Percentiles rank a stretch among this genome's conserved stretches.
These are phyloP conservation scores for human (Homo sapiens) DNA, from an alignment of 2,113 vertebrate genomes.

Conservation along the genomic window DNA sequence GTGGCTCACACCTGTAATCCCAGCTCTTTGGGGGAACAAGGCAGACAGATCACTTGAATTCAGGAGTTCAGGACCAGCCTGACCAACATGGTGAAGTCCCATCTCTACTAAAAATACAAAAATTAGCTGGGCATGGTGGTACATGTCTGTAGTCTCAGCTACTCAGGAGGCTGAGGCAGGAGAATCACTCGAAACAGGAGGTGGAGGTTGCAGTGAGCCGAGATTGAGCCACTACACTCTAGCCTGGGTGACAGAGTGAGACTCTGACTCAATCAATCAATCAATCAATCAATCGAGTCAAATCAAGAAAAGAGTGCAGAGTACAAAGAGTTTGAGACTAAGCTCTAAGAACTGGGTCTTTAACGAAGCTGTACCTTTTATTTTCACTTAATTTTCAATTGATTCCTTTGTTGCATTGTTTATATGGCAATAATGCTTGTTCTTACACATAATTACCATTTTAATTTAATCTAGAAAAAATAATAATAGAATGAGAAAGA, in stretches of 20 bases:
- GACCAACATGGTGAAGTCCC: neutral
- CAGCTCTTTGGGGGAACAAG: no score
- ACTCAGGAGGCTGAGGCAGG: neutral
- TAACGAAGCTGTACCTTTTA: neutral
- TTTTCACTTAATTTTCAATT: neutral
- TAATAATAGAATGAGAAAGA: neutral
- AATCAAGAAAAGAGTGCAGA: neutral
- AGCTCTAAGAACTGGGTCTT: neutral
- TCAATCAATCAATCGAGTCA: neutral
- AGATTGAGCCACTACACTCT: neutral
- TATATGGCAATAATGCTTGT: neutral
- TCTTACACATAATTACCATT: neutral
- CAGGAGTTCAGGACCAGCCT: no score
- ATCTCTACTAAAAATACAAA: neutral
- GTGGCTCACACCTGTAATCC: no score
- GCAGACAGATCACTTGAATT: no score
- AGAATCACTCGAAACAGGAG: neutral
- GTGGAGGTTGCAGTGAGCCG: no score
- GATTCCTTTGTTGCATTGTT: neutral
- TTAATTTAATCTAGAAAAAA: neutral
- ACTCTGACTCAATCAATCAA: neutral
- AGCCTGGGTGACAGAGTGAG: neutral
- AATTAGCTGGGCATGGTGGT: neutral
- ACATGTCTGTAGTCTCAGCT: neutral
- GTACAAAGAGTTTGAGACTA: neutral